Evolutionary conservation across 2,888 invertebrate genomes (phyloP), one percentile per base, ranked within the genome.

Genomic region (Cheiracanthium punctorium): DNA sequence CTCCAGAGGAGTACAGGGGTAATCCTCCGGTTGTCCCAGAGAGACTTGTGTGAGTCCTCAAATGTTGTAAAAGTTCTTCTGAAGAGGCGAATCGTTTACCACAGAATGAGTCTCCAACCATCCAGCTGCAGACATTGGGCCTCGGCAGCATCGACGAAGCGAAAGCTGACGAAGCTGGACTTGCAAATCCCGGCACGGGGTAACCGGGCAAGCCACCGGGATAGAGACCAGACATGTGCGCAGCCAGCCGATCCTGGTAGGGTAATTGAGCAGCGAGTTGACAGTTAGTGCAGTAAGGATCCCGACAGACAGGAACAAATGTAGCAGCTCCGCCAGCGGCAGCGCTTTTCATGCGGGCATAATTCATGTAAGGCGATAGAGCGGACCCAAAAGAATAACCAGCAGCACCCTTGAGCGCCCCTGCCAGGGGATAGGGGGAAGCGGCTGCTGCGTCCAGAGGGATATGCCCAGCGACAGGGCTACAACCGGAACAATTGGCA

Each of bases 211-310:
- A 20, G 1, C 75, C 94, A n/a, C 82, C 65, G 14, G 80, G 81
- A 28, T 79, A 80, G 5, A 89, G 52, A 14, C 85, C 88, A 64
- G 86, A 79, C 73, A 84, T 37, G 95, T 94, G 82, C 92, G 92
- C 93, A 20, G 88, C 77, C 20, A 89, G 72, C 64, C 89, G 80
- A 33, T 97, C 97, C 91, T 97, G 97, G 92, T 98, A 98, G 92
- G 92, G 52, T 92, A 91, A 87, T 91, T 91, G 92, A 97, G 97
- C 91, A 96, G 94, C 97, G 91, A 97, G 95, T 90, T 97, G 97
- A 91, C 98, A 98, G 88, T 97, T 97, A n/a, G 96, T 96, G 92
- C 98, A 98, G 91, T 97, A 98, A 20, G 98, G 98, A 92, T 98
- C 98, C 91, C 97, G 96, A 93, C 98, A 98, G 72, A 98, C 96